Percentiles rank a stretch among this genome's conserved stretches.
phyloP scores from a whole-genome alignment of 2,113 vertebrate species.

The Stictonetta naevosa region DNA sequence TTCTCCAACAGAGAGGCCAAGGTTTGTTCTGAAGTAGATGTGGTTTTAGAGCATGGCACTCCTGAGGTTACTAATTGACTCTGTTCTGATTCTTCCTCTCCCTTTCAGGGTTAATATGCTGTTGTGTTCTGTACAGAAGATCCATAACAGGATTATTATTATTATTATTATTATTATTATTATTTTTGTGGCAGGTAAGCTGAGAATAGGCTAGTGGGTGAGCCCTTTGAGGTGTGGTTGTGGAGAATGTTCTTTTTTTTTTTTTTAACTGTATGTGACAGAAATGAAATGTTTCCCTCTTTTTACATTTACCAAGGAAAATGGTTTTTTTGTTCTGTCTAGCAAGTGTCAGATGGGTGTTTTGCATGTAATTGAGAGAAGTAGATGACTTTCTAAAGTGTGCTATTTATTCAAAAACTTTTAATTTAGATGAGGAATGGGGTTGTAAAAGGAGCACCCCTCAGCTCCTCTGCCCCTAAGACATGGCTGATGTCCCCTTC shows the following conservation, averaged over 20 bases:
- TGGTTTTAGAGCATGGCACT: neutral
- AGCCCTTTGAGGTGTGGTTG: neutral
- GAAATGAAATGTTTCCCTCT: neutral
- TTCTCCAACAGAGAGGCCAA: neutral
- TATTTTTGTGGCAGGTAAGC: neutral
- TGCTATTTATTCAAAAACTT: neutral
- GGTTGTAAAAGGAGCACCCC: neutral
- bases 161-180: too few relatives aligned
- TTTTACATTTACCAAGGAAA: neutral
- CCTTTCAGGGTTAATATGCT: neutral
- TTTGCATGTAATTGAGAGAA: neutral
- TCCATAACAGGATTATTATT: fast-evolving
- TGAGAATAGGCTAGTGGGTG: neutral
- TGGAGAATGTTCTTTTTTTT: neutral
- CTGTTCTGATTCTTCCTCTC: neutral
- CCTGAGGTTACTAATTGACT: neutral
- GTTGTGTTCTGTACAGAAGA: neutral
- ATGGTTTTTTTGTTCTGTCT: neutral
- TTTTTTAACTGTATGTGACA: neutral
- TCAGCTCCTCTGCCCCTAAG: fast-evolving
- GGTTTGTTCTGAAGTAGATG: neutral
- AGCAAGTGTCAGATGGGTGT: neutral
- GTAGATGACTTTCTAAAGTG: neutral
- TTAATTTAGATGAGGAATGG: neutral
- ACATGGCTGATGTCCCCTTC: neutral